Evolutionary conservation across 1,140 invertebrate genomes (phyloP).

Genomic region (Drosophila pruinosa): DNA sequence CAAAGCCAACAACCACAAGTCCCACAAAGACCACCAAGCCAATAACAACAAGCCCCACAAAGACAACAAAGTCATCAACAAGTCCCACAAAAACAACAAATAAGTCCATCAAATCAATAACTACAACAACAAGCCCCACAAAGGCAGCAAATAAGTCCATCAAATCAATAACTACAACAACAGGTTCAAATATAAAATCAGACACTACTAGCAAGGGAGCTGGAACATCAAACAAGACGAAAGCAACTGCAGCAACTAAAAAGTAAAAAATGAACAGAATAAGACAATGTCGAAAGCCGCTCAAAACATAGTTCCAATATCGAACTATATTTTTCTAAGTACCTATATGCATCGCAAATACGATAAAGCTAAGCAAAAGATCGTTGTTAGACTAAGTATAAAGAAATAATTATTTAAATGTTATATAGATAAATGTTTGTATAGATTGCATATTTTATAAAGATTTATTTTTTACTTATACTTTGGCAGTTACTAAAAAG

Average conservation of each 20-base stretch:
- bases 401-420: slow-evolving; percentile 17
- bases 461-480: slow-evolving; percentile 37
- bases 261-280: slow-evolving; percentile 27
- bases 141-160: not conserved
- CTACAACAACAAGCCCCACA: slow-evolving; percentile 47
- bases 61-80: slow-evolving; percentile 20
- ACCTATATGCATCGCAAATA: slow-evolving; percentile 42
- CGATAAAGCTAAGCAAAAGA: slow-evolving; percentile 40
- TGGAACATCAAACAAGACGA: slow-evolving; percentile 7
- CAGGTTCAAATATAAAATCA: slow-evolving; percentile 4
- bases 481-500: slow-evolving; percentile 1
- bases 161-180: slow-evolving; percentile 17
- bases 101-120: slow-evolving; percentile 10
- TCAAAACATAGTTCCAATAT: slow-evolving; percentile 41
- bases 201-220: slow-evolving; percentile 13
- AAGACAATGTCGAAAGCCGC: not conserved
- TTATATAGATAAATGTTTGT: slow-evolving; percentile 27
- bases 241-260: slow-evolving; percentile 31
- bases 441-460: slow-evolving; percentile 38
- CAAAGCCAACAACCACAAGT: slow-evolving; percentile 38
- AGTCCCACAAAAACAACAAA: slow-evolving; percentile 29
- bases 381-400: slow-evolving; percentile 19
- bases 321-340: slow-evolving; percentile 70
- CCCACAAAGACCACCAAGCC: slow-evolving; percentile 36
- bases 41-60: slow-evolving; percentile 41